These are phyloP conservation scores for Cheiracanthium punctorium DNA, from an alignment of 2,888 invertebrate species.

Conservation along the genomic window DNA sequence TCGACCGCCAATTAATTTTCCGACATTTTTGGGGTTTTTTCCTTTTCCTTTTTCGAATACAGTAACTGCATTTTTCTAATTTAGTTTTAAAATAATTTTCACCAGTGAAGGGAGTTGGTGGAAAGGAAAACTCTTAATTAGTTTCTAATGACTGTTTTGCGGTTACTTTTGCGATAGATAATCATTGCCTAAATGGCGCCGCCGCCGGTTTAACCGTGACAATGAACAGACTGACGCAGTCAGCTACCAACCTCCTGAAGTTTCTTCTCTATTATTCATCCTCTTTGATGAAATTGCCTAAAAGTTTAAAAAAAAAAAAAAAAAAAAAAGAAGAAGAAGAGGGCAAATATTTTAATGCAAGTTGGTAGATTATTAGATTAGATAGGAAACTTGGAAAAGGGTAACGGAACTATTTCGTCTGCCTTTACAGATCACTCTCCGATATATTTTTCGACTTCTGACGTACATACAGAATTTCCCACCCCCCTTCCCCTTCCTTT, in stretches of 20 bases:
- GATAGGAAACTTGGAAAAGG: conserved; percentile 30
- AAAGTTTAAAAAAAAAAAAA: background rate
- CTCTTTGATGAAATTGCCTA: background rate
- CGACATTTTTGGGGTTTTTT: background rate
- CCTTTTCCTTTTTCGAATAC: background rate
- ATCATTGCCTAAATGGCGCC: background rate
- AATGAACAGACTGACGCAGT: background rate
- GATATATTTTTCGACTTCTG: background rate
- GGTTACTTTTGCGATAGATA: background rate
- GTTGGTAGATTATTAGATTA: conserved; percentile 37
- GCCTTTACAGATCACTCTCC: too few relatives aligned
- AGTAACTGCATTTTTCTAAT: background rate
- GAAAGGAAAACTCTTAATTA: conserved; percentile 35
- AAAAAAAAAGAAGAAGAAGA: too few relatives aligned
- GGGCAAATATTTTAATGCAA: conserved; percentile 49
- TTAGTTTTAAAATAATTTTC: background rate
- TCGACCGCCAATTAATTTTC: background rate
- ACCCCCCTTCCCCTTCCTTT: too few relatives aligned
- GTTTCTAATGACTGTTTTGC: conserved; percentile 42
- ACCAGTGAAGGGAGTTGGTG: background rate
- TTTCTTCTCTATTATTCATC: background rate
- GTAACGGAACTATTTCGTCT: background rate
- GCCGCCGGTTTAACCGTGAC: background rate
- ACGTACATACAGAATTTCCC: too few relatives aligned
- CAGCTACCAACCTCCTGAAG: background rate